These are phyloP conservation scores for Campylomormyrus numenius DNA, from an alignment of 2,113 vertebrate species.

Conservation along the genomic window DNA sequence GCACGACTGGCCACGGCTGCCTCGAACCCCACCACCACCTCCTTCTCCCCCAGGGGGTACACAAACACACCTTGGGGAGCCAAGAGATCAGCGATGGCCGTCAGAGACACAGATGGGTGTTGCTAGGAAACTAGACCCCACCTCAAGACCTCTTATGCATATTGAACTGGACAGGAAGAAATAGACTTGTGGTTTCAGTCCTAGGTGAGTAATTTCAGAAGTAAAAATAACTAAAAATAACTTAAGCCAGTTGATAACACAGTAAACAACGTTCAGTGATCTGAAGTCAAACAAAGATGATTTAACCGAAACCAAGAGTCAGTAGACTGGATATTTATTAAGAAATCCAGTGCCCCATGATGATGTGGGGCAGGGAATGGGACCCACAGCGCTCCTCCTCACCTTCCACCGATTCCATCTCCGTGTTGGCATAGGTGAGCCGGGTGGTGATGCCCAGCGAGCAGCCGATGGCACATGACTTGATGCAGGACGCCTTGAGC, in stretches of 20 bases:
- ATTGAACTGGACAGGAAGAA: not conserved
- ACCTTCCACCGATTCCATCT: constrained; percentile 80
- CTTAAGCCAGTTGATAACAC: not conserved
- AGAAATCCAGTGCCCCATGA: not conserved
- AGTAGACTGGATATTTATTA: not conserved
- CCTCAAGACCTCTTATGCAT: not conserved
- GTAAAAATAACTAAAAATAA: not conserved
- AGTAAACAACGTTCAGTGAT: not conserved
- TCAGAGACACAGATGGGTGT: not conserved
- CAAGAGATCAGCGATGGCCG: not conserved
- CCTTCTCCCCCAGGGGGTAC: constrained; percentile 84
- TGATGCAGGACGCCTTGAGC: constrained; percentile 80
- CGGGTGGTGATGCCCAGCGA: constrained; percentile 76
- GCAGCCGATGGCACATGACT: constrained; percentile 83
- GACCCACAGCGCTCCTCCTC: constrained; percentile 26
- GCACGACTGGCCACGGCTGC: constrained; percentile 65
- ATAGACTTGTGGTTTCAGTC: not conserved
- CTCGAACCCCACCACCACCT: constrained; percentile 83
- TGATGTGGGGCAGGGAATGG: not conserved
- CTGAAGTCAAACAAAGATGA: not conserved
- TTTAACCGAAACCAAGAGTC: not conserved
- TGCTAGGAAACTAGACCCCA: not conserved
- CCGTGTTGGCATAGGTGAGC: constrained; percentile 78
- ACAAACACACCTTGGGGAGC: constrained; percentile 76
- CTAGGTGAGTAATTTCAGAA: not conserved